Evolutionary conservation across 2,888 invertebrate species (phyloP).

Genomic region (Poecilobothrus nobilitatus): DNA sequence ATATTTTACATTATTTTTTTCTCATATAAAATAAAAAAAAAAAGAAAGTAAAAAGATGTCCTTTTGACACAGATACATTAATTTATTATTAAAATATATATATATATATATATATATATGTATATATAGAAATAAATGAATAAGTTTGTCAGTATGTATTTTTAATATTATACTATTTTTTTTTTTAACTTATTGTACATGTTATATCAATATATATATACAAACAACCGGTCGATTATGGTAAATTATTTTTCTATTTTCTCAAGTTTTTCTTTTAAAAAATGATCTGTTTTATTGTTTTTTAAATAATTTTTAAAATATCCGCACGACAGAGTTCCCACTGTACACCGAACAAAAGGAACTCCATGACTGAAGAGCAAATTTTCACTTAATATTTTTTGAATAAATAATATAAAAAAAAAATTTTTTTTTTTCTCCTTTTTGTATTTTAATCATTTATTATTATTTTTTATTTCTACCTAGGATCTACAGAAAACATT

Average conservation of each 20-base stretch:
- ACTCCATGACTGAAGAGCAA: slow-evolving; percentile 9
- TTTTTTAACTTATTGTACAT: too few species aligned
- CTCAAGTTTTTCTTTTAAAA: not conserved
- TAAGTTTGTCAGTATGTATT: too few species aligned
- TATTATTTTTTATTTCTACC: not conserved
- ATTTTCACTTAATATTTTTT: not conserved
- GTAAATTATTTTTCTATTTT: not conserved
- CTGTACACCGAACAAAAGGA: slow-evolving; percentile 7
- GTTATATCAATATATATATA: too few species aligned
- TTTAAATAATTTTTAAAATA: not conserved
- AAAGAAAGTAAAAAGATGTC: not conserved
- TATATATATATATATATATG: too few species aligned
- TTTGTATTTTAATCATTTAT: not conserved
- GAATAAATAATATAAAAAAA: not conserved
- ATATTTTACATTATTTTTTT: too few species aligned
- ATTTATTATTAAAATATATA: not conserved
- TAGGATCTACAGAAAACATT: not conserved
- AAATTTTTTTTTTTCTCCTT: not conserved
- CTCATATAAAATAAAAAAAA: too few species aligned
- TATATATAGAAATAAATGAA: too few species aligned
- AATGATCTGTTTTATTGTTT: too few species aligned
- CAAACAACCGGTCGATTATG: not conserved
- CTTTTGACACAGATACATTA: not conserved
- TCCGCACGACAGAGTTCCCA: slow-evolving; percentile 4
- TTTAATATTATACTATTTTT: too few species aligned